These are phyloP conservation scores for Serranus cabrilla DNA, from an alignment of 2,797 vertebrate genomes.

Conservation along the genomic window DNA sequence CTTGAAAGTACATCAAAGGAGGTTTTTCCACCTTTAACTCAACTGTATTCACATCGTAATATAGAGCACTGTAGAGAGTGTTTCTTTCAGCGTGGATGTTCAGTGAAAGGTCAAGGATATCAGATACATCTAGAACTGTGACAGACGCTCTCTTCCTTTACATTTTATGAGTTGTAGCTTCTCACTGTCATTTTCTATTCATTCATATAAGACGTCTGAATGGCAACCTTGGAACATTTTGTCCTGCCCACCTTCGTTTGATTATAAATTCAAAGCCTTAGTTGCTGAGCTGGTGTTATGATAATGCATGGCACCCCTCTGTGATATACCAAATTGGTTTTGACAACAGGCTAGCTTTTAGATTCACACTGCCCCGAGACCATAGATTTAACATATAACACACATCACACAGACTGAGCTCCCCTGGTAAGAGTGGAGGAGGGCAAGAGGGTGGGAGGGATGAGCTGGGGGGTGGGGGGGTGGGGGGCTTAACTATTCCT, in stretches of 20 bases:
- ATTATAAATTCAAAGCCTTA: constrained; percentile 74
- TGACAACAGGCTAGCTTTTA: constrained; percentile 76
- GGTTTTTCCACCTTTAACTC: not conserved
- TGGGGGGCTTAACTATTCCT: constrained; percentile 61
- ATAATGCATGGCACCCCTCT: constrained; percentile 76
- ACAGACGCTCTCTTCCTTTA: constrained; percentile 5
- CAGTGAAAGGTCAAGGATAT: not conserved
- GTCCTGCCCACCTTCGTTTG: constrained; percentile 68
- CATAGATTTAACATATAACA: constrained; percentile 74
- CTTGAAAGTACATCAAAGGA: not conserved
- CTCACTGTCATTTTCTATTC: constrained; percentile 28
- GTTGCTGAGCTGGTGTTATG: constrained; percentile 81
- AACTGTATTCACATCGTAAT: not conserved
- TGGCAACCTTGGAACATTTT: constrained; percentile 60
- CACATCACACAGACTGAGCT: constrained; percentile 58
- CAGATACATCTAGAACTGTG: not conserved
- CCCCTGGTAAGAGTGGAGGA: constrained; percentile 39
- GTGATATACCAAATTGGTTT: constrained; percentile 82
- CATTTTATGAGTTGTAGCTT: constrained; percentile 26
- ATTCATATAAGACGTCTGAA: constrained; percentile 40
- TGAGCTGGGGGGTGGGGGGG: not conserved
- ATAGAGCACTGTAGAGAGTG: not conserved
- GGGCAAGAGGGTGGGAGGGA: not conserved
- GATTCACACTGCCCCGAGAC: constrained; percentile 70
- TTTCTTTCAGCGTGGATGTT: not conserved